Conservation (phyloP, 2,797 vertebrate species). For the Chaetodon trifasciatus region DNA sequence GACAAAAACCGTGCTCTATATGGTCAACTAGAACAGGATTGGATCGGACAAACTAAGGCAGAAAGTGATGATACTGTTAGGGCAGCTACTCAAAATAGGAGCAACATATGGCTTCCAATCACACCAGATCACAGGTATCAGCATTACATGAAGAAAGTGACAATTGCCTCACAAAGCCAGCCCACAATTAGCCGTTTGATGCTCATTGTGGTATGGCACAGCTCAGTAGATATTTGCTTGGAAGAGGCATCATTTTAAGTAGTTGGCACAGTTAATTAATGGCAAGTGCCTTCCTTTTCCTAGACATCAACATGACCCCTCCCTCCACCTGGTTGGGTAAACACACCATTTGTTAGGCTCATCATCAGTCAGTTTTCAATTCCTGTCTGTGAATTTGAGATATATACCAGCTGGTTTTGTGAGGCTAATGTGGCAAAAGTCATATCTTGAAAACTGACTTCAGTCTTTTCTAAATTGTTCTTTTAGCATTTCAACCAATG, state of each 20-base stretch:
- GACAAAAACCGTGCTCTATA: slow-evolving; percentile 29
- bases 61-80: slow-evolving; percentile 35
- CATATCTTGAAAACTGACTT: not conserved
- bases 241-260: not conserved
- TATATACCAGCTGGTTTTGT: not conserved
- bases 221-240: not conserved
- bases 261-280: not conserved
- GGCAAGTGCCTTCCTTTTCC: not conserved
- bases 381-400: not conserved
- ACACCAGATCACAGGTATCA: slow-evolving; percentile 76
- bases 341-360: not conserved
- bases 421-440: not conserved
- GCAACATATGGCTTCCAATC: slow-evolving; percentile 64
- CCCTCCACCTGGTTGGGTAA: not conserved
- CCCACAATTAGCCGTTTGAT: not conserved
- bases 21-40: slow-evolving; percentile 39
- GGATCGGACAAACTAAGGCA: slow-evolving; percentile 42
- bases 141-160: not conserved
- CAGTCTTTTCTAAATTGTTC: not conserved
- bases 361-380: not conserved
- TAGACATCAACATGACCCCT: not conserved
- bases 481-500: slow-evolving; percentile 1
- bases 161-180: not conserved
- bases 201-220: not conserved
- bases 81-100: slow-evolving; percentile 36